phyloP scores from a whole-genome alignment of 2,113 vertebrate species.

The Aldabrachelys gigantea region DNA sequence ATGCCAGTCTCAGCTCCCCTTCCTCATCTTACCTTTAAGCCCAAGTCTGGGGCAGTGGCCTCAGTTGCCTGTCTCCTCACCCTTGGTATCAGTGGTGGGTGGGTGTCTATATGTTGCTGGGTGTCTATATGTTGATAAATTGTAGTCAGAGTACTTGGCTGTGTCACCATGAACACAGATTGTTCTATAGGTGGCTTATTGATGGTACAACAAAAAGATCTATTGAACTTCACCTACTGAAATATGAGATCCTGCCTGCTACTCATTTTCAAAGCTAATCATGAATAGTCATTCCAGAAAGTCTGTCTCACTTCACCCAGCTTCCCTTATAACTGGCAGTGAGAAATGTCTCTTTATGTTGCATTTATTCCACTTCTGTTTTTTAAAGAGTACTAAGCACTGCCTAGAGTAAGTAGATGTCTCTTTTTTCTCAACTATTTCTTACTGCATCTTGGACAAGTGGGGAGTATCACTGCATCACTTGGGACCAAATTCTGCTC shows the following conservation, averaged over 20 bases:
- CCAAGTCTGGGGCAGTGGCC: background rate
- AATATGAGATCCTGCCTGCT: background rate
- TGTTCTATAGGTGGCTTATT: background rate
- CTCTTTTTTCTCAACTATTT: background rate
- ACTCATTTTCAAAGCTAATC: background rate
- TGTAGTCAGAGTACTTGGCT: background rate
- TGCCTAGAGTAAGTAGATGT: background rate
- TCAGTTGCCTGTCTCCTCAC: too few relatives aligned
- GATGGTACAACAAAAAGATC: background rate
- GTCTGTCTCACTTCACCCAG: background rate
- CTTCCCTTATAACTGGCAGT: background rate
- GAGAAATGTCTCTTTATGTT: background rate
- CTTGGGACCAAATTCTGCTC: background rate
- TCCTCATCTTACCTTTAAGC: background rate
- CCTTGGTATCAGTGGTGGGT: background rate
- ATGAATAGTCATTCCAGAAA: background rate
- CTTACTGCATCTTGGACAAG: background rate
- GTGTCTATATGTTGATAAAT: background rate
- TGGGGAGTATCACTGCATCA: background rate
- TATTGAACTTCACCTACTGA: background rate
- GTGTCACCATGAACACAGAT: background rate
- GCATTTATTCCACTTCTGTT: background rate
- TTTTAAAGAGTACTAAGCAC: background rate
- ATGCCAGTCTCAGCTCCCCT: background rate
- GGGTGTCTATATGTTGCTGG: too few relatives aligned